These are phyloP conservation scores for Nematolebias whitei DNA, from an alignment of 2,113 vertebrate genomes.

Conservation along the genomic window DNA sequence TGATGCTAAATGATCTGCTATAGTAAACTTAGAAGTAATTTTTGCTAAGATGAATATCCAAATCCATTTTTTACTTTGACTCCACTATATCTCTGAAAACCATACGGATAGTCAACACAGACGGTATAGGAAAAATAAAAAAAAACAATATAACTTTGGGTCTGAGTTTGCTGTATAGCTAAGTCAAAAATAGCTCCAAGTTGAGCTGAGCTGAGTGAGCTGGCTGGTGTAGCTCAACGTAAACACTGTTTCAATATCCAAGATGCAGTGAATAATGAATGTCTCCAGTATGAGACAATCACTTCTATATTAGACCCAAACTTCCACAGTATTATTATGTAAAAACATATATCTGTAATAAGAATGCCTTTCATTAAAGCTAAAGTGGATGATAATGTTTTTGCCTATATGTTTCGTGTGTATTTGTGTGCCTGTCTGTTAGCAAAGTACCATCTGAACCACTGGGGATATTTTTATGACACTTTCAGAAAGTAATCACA, in stretches of 20 bases:
- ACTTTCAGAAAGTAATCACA: too few species aligned
- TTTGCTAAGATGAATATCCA: not conserved
- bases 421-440: too few species aligned
- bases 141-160: conserved; percentile 10
- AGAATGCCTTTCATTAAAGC: too few species aligned
- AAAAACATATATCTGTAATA: too few species aligned
- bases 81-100: not conserved
- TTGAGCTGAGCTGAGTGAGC: conserved; percentile 7
- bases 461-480: too few species aligned
- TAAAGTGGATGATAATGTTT: too few species aligned
- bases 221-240: not conserved
- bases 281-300: conserved; percentile 11
- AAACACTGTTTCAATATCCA: conserved; percentile 27
- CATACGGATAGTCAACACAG: not conserved
- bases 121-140: not conserved
- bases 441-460: too few species aligned
- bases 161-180: conserved; percentile 1
- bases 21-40: not conserved
- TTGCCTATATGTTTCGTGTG: too few species aligned
- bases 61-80: not conserved
- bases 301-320: not conserved
- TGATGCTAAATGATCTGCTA: too few species aligned
- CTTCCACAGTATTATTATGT: not conserved
- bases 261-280: conserved; percentile 30
- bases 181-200: conserved; percentile 15